Evolutionary conservation across 1,140 invertebrate genomes (phyloP).

Genomic region (Anastrepha obliqua): DNA sequence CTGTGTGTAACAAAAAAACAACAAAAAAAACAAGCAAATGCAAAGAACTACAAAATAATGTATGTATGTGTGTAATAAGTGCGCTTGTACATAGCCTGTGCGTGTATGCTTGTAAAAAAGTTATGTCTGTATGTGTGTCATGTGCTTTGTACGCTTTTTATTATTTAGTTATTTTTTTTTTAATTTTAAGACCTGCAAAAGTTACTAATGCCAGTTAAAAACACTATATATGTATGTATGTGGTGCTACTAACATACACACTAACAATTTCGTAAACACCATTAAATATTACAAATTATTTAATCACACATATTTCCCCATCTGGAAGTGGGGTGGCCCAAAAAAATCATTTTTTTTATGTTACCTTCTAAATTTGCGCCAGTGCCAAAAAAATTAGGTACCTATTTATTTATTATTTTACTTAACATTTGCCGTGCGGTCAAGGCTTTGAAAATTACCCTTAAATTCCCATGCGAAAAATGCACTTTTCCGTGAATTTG

Average conservation of each 20-base stretch:
- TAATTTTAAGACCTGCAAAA: conserved; percentile 4
- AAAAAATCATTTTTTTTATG: too few relatives aligned
- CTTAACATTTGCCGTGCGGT: too few relatives aligned
- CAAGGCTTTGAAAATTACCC: too few relatives aligned
- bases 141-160: not conserved
- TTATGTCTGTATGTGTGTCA: not conserved
- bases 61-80: not conserved
- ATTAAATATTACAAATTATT: not conserved
- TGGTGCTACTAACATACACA: conserved; percentile 2
- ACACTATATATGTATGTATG: not conserved
- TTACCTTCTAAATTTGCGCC: too few relatives aligned
- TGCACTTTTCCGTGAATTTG: too few relatives aligned
- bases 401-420: too few relatives aligned
- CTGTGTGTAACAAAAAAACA: not conserved
- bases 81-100: not conserved
- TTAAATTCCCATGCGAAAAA: too few relatives aligned
- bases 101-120: not conserved
- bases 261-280: not conserved
- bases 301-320: too few relatives aligned
- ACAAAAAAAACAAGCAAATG: not conserved
- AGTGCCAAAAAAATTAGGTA: too few relatives aligned
- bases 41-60: not conserved
- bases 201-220: not conserved
- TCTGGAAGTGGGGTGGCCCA: too few relatives aligned
- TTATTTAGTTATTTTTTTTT: not conserved